These are phyloP conservation scores for Hystrix cristata DNA, from an alignment of 2,113 vertebrate genomes.

Conservation along the genomic window DNA sequence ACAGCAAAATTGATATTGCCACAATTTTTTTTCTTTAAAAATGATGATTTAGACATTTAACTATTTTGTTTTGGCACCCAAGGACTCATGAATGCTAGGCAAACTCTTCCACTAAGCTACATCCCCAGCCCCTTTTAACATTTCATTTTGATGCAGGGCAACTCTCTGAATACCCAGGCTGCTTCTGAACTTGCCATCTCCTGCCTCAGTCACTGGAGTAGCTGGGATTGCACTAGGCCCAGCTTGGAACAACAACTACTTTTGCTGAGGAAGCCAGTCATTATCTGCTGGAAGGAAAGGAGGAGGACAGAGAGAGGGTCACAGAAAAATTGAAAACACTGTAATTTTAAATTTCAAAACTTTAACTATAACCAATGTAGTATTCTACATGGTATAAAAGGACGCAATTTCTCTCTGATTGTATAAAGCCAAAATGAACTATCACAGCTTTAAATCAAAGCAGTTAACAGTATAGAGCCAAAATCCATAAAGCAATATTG, in stretches of 20 bases:
- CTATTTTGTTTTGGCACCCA: background rate
- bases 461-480: background rate
- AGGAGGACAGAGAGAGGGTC: background rate
- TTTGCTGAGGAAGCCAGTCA: background rate
- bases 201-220: background rate
- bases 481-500: background rate
- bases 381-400: background rate
- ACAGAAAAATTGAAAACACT: background rate
- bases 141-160: background rate
- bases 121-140: background rate
- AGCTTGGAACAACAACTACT: background rate
- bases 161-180: background rate
- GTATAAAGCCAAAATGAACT: slow-evolving; percentile 42
- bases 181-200: background rate
- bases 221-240: background rate
- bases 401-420: background rate
- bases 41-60: background rate
- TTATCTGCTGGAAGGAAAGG: background rate
- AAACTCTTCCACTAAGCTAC: background rate
- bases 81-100: background rate
- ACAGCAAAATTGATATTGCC: slow-evolving; percentile 11
- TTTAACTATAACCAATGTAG: background rate
- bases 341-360: background rate
- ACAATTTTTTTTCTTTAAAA: background rate
- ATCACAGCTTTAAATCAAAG: background rate